Evolutionary conservation across 2,888 invertebrate genomes (phyloP).

Genomic region (Tigriopus californicus): DNA sequence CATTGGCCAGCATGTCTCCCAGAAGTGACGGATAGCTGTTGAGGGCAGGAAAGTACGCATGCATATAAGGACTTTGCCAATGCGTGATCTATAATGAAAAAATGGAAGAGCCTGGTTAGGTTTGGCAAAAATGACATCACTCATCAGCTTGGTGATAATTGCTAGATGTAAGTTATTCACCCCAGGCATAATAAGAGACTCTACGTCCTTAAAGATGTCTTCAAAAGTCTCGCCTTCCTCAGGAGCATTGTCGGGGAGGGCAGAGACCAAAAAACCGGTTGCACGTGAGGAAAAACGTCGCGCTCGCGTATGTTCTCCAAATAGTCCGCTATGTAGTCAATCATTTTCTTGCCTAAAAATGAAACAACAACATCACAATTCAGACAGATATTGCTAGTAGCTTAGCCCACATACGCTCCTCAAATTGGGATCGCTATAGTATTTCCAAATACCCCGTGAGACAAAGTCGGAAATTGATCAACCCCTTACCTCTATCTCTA

Average conservation of each 20-base stretch:
- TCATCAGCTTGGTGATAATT: no score
- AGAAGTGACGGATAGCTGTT: constrained; percentile 82
- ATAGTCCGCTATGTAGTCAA: constrained; percentile 95
- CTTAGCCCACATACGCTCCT: no score
- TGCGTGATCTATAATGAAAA: no score
- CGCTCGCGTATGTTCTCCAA: constrained; percentile 70
- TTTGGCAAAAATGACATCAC: no score
- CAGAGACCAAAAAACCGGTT: constrained; percentile 73
- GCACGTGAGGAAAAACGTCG: constrained; percentile 77
- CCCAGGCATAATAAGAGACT: constrained; percentile 88
- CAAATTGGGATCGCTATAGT: no score
- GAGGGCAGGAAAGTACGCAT: constrained; percentile 89
- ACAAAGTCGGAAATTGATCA: no score
- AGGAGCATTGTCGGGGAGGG: constrained; percentile 73
- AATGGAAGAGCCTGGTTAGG: no score
- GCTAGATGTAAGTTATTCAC: no score
- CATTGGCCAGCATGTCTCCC: constrained; percentile 89
- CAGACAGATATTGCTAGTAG: no score
- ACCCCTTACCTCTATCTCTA: no score
- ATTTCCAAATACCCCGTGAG: no score
- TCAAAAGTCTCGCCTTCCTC: constrained; percentile 70
- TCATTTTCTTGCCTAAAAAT: constrained; percentile 74
- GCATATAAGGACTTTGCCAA: constrained; percentile 97
- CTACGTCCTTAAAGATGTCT: constrained; percentile 77
- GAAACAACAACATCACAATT: no score